Base-by-base conservation (phyloP, 2,113 vertebrate species). In the Pungitius pungitius region DNA sequence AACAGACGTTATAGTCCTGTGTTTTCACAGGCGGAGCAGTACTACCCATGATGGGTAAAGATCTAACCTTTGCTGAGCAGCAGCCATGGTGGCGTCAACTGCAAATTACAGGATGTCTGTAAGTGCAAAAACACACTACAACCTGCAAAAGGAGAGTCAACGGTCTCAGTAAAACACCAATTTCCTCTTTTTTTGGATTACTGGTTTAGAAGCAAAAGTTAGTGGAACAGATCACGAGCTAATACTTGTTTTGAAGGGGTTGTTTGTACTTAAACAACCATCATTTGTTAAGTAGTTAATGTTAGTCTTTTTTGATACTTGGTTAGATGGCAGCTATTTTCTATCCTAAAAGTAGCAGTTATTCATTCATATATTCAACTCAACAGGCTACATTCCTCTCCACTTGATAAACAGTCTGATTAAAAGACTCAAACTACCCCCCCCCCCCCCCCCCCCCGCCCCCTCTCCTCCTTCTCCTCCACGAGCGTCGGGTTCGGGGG, bases 401-500 rank as follows among this genome's bases (percentile, higher is more conserved):
- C 4, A 43, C 35, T 6, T 47, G 12, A 24, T 42, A 35, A n/a
- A n/a, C n/a, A n/a, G 30, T 45, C 57, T n/a, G 17, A 49, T 55
- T 59, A 33, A 43, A 66, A 73, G 51, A 20, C 52, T 39, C 55
- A 35, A 55, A 43, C 47, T 37, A 27, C 56, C 33, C 51, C 22
- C 68, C 56, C 51, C 58, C 9, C 40, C 45, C 18, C 73, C 45
- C 60, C 65, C 56, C 67, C 30, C 30, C 30, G 2, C 58, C 39
- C 47, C 45, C 33, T 59, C 33, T 55, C 20, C 68, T 52, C 51
- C 58, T 9, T 35, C 51, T n/a, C 73, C 51, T 63, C 65, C 56
- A 65, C 13, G 15, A 78, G 77, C 82, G 91, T 87, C 78, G 82
- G 80, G 83, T 93, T 93, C 91, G 40, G 33, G 64, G 69, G 75